Conservation (phyloP, 2,113 vertebrate genomes). For the Diadophis punctatus region DNA sequence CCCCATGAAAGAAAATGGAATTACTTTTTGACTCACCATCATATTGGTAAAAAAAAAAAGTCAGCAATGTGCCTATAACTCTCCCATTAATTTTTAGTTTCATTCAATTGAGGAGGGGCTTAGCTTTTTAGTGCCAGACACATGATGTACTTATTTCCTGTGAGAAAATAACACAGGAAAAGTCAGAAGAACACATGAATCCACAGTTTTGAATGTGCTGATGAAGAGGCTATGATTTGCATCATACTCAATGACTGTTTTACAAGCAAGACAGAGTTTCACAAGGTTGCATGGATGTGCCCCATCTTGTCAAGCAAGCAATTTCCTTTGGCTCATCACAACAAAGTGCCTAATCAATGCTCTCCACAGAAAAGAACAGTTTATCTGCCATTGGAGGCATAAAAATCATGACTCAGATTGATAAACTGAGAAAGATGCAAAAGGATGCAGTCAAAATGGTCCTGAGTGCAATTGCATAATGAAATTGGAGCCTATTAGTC, state of each 20-base stretch:
- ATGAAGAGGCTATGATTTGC: conserved; percentile 54
- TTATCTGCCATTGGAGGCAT: neutral
- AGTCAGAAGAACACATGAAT: conserved; percentile 38
- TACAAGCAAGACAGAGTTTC: conserved; percentile 21
- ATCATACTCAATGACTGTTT: conserved; percentile 40
- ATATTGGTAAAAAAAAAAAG: neutral
- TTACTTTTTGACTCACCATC: too few species aligned
- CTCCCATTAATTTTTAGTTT: neutral
- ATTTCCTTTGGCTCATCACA: neutral
- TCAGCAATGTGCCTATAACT: neutral
- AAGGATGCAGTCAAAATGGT: neutral
- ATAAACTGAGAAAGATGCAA: neutral
- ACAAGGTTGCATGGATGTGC: conserved; percentile 37
- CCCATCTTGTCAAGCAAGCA: conserved; percentile 38
- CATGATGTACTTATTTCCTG: neutral
- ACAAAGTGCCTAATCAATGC: conserved; percentile 26
- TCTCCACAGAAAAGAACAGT: conserved; percentile 6
- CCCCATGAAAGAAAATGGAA: too few species aligned
- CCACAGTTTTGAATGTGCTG: conserved; percentile 52
- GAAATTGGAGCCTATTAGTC: neutral
- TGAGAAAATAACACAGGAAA: conserved; percentile 36
- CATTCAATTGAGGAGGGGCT: neutral
- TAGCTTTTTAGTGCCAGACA: neutral
- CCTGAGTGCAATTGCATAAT: neutral
- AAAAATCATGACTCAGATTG: neutral